Evolutionary conservation across 1,140 invertebrate species (phyloP), one percentile per base, ranked within the genome.

Genomic region (Brachionus plicatilis): DNA sequence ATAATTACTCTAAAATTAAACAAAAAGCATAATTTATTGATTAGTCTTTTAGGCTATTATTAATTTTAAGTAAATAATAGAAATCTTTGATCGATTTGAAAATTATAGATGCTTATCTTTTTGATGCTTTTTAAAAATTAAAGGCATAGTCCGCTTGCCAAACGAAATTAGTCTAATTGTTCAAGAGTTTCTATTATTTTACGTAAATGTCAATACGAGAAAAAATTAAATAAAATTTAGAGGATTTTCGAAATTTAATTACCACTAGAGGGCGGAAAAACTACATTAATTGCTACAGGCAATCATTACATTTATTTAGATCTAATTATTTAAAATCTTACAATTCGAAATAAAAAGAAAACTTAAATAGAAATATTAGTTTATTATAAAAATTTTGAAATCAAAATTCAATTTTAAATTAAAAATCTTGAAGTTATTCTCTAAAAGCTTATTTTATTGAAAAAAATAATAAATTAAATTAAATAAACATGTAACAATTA

Each of bases 1-100:
- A 72, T 72, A 72, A 72, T 72, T 72, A 72, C 29, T 76, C 43
- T 75, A 27, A 43, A 43, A 75, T 75, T 76, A 47, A 76, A 50
- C 12, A 27, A 45, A 75, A 75, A 76, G 43, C 72, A 50, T 53
- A 76, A 76, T 47, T 76, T 76, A 76, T 76, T 50, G 43, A 76
- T 76, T 76, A 76, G 45, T 76, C 45, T 76, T 47, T 76, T 50
- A 60, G 53, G 53, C 53, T 60, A 60, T 60, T 60, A 60, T 60
- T 60, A 60, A 60, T 20, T 60, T 60, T 60, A 24, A 60, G 53
- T 60, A 60, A 60, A 60, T 60, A 60, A 60, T 60, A 60, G 53
- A 60, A 60, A 60, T 60, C 53, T 60, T 60, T 60, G 53, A 60
- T 60, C 53, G 53, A 24, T 60, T 20, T 20, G 17, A 60, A 60